Conservation (phyloP, 2,113 vertebrate genomes). For the Seriola aureovittata region DNA sequence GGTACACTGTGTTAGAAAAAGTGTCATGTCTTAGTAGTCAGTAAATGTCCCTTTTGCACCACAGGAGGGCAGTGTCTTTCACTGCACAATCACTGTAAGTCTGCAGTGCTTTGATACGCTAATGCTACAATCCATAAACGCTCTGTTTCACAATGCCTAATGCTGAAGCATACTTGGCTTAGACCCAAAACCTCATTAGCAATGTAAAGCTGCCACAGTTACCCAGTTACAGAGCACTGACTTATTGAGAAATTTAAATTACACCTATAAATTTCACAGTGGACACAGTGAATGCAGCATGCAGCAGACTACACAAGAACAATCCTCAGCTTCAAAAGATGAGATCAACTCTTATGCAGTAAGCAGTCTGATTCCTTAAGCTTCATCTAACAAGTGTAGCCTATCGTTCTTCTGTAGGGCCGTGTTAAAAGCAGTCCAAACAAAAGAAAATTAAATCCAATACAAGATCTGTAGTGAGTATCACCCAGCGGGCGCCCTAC, state of each 20-base stretch:
- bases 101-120: constrained; percentile 71
- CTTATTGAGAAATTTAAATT: constrained; percentile 65
- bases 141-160: constrained; percentile 65
- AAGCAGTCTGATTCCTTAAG: constrained; percentile 24
- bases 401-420: constrained; percentile 27
- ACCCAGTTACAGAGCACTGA: constrained; percentile 58
- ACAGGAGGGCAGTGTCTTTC: constrained; percentile 77
- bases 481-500: constrained; percentile 34
- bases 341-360: constrained; percentile 29
- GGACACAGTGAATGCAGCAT: constrained; percentile 40
- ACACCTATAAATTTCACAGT: constrained; percentile 56
- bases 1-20: constrained; percentile 36
- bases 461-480: constrained; percentile 34
- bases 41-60: constrained; percentile 56
- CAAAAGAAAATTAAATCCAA: constrained; percentile 53
- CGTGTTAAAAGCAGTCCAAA: constrained; percentile 34
- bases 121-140: constrained; percentile 73
- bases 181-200: constrained; percentile 71
- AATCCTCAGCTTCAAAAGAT: constrained; percentile 34
- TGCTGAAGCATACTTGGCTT: constrained; percentile 60
- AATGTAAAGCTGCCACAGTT: constrained; percentile 73
- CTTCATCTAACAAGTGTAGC: constrained; percentile 9
- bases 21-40: constrained; percentile 33
- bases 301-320: constrained; percentile 20
- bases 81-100: constrained; percentile 33